These are phyloP conservation scores for Drosophila anomelani DNA, from an alignment of 2,888 invertebrate species.

Conservation along the genomic window DNA sequence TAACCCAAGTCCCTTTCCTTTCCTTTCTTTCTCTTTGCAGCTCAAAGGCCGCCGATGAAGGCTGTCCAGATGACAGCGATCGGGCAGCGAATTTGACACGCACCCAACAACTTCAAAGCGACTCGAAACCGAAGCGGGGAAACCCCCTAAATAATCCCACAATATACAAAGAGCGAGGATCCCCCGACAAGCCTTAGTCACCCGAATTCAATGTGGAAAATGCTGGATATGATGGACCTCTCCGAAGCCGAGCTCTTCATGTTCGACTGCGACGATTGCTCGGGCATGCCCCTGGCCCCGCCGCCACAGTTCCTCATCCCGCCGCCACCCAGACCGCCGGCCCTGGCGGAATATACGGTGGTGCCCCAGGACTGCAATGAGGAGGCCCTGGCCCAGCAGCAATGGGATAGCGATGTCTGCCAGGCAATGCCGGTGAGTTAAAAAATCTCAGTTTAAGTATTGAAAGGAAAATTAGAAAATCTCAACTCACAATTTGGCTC, in stretches of 20 bases:
- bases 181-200: conserved; percentile 21
- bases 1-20: conserved; percentile 32
- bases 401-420: conserved; percentile 84
- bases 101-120: conserved; percentile 44
- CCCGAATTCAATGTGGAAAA: conserved; percentile 84
- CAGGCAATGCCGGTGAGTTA: conserved; percentile 84
- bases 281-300: conserved; percentile 81
- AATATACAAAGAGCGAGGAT: conserved; percentile 5
- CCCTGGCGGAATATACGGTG: conserved; percentile 75
- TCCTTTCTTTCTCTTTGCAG: conserved; percentile 48
- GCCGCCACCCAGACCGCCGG: conserved; percentile 84
- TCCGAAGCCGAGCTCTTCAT: conserved; percentile 79
- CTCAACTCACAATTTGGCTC: neutral
- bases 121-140: conserved; percentile 11
- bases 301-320: conserved; percentile 84
- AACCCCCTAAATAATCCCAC: conserved; percentile 28
- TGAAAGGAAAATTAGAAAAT: neutral
- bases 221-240: conserved; percentile 76
- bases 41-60: conserved; percentile 63
- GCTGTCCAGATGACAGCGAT: conserved; percentile 73
- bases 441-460: neutral
- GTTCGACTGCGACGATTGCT: conserved; percentile 84
- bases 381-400: conserved; percentile 81
- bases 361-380: conserved; percentile 82
- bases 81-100: conserved; percentile 75